Evolutionary conservation across 1,140 invertebrate genomes (phyloP).

Genomic region (Adelges cooleyi): DNA sequence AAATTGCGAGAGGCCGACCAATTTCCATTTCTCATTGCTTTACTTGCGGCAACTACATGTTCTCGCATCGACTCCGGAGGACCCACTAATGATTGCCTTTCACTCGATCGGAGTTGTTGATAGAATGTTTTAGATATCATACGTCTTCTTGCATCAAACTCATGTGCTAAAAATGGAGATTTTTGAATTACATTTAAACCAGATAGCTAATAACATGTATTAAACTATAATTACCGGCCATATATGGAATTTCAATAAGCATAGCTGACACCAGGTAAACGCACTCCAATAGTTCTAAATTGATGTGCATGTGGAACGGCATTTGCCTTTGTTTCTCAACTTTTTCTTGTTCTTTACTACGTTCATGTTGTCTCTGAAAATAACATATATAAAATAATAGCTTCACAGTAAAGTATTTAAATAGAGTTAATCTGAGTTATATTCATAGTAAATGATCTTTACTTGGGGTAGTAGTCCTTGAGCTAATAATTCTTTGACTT

Average conservation of each 20-base stretch:
- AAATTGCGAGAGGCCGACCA: constrained; percentile 90
- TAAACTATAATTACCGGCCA: no score
- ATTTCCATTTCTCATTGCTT: constrained; percentile 96
- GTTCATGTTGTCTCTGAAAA: constrained; percentile 78
- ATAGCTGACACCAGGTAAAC: constrained; percentile 98
- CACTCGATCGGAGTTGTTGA: constrained; percentile 89
- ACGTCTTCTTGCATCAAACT: constrained; percentile 88
- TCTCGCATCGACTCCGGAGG: constrained; percentile 99
- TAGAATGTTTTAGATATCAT: constrained; percentile 99
- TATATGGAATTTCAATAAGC: constrained; percentile 98
- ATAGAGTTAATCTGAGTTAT: no score
- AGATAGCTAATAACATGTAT: neutral
- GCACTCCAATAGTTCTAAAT: constrained; percentile 94
- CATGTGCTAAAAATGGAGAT: constrained; percentile 62
- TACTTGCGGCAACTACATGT: constrained; percentile 95
- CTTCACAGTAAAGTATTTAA: no score
- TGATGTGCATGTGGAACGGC: constrained; percentile 99
- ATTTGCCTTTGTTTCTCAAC: constrained; percentile 96
- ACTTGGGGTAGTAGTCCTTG: constrained; percentile 72
- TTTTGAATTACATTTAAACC: constrained; percentile 30
- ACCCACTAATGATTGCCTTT: constrained; percentile 87
- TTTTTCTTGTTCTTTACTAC: constrained; percentile 95
- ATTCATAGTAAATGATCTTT: no score
- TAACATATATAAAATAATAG: constrained; percentile 36
- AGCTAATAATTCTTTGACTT: constrained; percentile 91